These are phyloP conservation scores for Abscondita cerata DNA, from an alignment of 2,888 invertebrate genomes.

Conservation along the genomic window DNA sequence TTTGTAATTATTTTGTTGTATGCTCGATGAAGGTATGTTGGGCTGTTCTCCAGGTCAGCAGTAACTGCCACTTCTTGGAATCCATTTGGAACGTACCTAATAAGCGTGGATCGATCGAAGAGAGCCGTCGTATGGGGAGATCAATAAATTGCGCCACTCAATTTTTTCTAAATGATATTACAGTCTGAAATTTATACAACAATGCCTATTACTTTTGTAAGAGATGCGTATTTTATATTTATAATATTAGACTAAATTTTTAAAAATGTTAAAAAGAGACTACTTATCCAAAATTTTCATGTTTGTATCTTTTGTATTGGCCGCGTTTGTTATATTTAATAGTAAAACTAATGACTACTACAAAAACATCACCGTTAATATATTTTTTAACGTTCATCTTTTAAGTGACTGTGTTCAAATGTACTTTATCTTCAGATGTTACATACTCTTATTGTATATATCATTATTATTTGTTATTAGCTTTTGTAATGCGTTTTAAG, in stretches of 20 bases:
- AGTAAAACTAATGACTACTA: too few relatives aligned
- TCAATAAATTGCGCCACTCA: slow-evolving; percentile 37
- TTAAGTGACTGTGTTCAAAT: not conserved
- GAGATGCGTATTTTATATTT: slow-evolving; percentile 15
- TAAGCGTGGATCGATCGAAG: slow-evolving; percentile 84
- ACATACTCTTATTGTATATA: not conserved
- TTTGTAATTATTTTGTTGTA: slow-evolving; percentile 53
- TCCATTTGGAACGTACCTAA: slow-evolving; percentile 79
- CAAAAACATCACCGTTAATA: too few relatives aligned
- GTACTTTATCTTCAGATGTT: not conserved
- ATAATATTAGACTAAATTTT: slow-evolving; percentile 14
- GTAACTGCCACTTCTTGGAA: slow-evolving; percentile 91
- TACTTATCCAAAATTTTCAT: not conserved
- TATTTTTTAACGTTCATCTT: too few relatives aligned
- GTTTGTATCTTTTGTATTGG: slow-evolving; percentile 1
- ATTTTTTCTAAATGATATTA: slow-evolving; percentile 11
- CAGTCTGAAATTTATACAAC: slow-evolving; percentile 16
- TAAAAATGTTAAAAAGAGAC: slow-evolving; percentile 8
- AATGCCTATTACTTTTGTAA: slow-evolving; percentile 22
- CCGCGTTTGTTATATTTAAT: not conserved
- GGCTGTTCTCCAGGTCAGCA: slow-evolving; percentile 71
- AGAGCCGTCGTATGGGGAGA: slow-evolving; percentile 84
- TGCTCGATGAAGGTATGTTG: slow-evolving; percentile 52
- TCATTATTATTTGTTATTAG: slow-evolving; percentile 7
- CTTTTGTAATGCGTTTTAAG: not conserved